Evolutionary conservation across 2,888 invertebrate genomes (phyloP), one percentile per base, ranked within the genome.

Genomic region (Hemithea aestivaria): DNA sequence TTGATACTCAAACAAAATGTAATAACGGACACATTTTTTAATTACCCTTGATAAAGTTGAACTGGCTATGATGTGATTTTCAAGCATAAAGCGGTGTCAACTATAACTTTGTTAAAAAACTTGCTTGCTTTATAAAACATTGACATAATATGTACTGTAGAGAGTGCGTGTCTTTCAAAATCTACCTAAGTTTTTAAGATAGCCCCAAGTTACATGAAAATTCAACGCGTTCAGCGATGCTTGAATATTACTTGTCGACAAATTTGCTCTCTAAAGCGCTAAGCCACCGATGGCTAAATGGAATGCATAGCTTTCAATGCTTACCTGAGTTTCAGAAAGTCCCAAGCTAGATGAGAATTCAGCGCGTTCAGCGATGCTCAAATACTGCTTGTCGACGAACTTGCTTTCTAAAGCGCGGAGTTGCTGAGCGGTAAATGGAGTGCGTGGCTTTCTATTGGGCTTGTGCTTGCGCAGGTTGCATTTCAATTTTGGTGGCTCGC

Each of bases 351-450:
- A 95, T 0, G 97, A 97, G 87, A 99, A 99, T 82, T 99, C 99
- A 0, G 99, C 99, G 38, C 99, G 88, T 75, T 99, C 99, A 7
- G 98, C 97, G 66, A 99, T 98, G 73, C 97, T 97, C 55, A 99
- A 90, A 84, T 99, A 99, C 85, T 98, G 98, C 72, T 98, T 97
- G 81, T 97, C 95, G 21, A 96, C 91, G 85, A 99, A 99, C 88
- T 99, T 99, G 87, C 96, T 94, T 84, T 99, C 99, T 52, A 99
- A 87, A 1, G 97, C 94, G 46, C 97, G 85, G 32, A 99, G 89
- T 72, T 99, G 99, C 71, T 98, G 96, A 1, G 98, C 97, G n/a
- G 98, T 98, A 88, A 99, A 99, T 0, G 99, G 98, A 0, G 99
- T 99, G 36, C 99, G 90, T 0, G 98, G 99, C 76, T 99, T 99